A percentile compares a stretch with the other conserved stretches of the same genome.
Conservation (phyloP, 2,113 vertebrate genomes). For the Aegithalos caudatus region DNA sequence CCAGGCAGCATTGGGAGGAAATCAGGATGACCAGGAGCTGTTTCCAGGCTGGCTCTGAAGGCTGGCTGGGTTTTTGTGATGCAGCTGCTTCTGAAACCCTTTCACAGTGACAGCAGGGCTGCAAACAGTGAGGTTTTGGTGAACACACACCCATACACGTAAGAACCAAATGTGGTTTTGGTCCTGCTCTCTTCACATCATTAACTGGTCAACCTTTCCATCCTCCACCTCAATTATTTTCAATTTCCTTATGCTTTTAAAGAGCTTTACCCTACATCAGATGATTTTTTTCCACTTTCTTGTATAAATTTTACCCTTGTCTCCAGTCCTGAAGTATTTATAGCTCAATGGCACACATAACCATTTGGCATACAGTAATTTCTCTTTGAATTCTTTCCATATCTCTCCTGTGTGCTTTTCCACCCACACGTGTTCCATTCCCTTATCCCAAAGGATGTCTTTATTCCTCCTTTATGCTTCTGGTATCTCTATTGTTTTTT, state of each 20-base stretch:
- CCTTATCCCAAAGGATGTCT: constrained; percentile 28
- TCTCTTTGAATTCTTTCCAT: constrained; percentile 53
- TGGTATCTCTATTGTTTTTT: constrained; percentile 38
- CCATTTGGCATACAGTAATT: constrained; percentile 54
- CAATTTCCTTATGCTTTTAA: not conserved
- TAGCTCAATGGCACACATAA: constrained; percentile 51
- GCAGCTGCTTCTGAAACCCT: not conserved
- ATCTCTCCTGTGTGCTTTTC: constrained; percentile 48
- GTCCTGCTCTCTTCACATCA: not conserved
- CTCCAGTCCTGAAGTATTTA: constrained; percentile 43
- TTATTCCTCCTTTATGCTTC: constrained; percentile 33
- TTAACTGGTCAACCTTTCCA: not conserved
- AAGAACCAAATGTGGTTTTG: not conserved
- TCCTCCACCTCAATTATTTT: not conserved
- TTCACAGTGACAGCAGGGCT: not conserved
- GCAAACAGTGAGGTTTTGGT: not conserved
- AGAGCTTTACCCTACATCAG: not conserved
- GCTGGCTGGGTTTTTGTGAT: too few species aligned
- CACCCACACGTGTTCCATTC: constrained; percentile 25
- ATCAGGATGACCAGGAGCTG: not conserved
- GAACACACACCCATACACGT: rapidly evolving
- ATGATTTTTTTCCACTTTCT: constrained; percentile 18
- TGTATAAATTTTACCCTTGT: constrained; percentile 34
- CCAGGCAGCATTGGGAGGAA: rapidly evolving
- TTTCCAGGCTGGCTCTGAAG: not conserved